phyloP scores from a whole-genome alignment of 1,140 invertebrate species.

The Periplaneta americana region DNA sequence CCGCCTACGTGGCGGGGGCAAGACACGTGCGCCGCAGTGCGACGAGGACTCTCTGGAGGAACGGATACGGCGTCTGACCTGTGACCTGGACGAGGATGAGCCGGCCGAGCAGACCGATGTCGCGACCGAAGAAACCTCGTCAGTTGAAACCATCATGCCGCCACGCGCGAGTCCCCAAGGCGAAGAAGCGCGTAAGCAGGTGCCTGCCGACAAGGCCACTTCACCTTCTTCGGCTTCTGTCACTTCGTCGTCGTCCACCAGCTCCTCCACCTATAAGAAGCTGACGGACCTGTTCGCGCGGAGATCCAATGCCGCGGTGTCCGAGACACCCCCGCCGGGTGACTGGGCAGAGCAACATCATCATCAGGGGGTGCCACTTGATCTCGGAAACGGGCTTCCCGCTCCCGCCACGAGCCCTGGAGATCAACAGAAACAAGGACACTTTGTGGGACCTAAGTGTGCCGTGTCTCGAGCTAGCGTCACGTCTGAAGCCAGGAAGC shows the following conservation, averaged over 20 bases:
- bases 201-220: conserved; percentile 28
- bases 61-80: conserved; percentile 72
- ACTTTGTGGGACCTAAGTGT: conserved; percentile 15
- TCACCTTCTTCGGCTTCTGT: conserved; percentile 32
- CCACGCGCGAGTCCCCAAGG: conserved; percentile 22
- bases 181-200: conserved; percentile 28
- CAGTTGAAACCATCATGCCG: not conserved
- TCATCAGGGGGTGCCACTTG: conserved; percentile 34
- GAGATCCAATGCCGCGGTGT: conserved; percentile 36
- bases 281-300: conserved; percentile 55
- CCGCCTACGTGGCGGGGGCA: not conserved
- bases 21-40: not conserved
- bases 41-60: conserved; percentile 64
- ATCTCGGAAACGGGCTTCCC: conserved; percentile 47
- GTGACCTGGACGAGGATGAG: conserved; percentile 66
- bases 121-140: not conserved
- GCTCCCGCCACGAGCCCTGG: not conserved
- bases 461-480: conserved; percentile 21
- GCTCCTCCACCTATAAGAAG: conserved; percentile 58
- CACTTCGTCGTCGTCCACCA: conserved; percentile 41
- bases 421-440: not conserved
- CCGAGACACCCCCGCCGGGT: conserved; percentile 26
- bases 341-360: conserved; percentile 24
- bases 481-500: conserved; percentile 51
- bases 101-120: conserved; percentile 14